Evolutionary conservation across 2,888 invertebrate species (phyloP), one percentile per base, ranked within the genome.

Genomic region (Patella pellucida): DNA sequence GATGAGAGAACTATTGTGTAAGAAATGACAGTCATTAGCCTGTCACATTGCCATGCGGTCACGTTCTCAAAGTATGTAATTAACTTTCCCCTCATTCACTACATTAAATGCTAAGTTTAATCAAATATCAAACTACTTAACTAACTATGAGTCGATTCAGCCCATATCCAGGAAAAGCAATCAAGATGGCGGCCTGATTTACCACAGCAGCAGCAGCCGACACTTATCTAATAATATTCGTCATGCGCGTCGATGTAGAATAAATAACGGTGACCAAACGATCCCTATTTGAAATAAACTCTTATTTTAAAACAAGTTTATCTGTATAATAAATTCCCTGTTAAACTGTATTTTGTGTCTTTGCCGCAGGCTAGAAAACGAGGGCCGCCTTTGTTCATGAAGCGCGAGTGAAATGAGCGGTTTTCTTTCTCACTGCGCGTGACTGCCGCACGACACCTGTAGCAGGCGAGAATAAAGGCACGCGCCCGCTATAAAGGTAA

Each of bases 361-460:
- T 23, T 23, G 62, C 23, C 62, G 19, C 19, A 19, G 62, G 62
- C 19, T 23, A 62, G 19, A 23, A 23, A 23, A 19, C 19, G 14
- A 62, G 11, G 23, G 62, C 14, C 23, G 62, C 23, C 62, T 62
- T 62, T 62, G 62, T 62, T 62, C 62, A 23, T 23, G 19, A 62
- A 23, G 62, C 19, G 62, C 23, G 62, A 62, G 62, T 62, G 62
- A 62, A 62, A 62, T 62, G 62, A 62, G 62, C 62, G 62, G 19
- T 62, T 62, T 62, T 19, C 19, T 27, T 68, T 73, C 15, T n/a
- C 52, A 52, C n/a, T 52, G 50, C 67, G 73, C 68, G 73, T 73
- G 73, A n/a, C 73, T 50, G 50, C 27, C 73, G 68, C 73, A 68
- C 68, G 73, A 52, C 73, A 73, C 73, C 73, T 73, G 73, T 73